Conservation (phyloP, 2,113 vertebrate genomes). For the Elgaria multicarinata region DNA sequence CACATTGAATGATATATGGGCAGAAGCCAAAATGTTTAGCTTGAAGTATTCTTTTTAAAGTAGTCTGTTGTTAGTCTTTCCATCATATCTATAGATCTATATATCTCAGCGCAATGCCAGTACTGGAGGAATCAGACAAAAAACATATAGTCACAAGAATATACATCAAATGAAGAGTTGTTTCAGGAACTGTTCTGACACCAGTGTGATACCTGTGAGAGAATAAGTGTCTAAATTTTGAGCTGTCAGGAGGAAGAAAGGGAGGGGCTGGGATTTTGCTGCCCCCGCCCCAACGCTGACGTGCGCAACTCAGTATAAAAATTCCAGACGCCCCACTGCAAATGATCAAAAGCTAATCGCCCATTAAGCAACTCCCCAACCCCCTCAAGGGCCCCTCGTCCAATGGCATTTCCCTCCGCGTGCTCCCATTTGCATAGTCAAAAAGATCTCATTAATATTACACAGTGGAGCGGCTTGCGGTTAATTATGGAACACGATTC, state of each 20-base stretch:
- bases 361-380: background rate
- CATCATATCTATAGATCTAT: too few species aligned
- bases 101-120: too few species aligned
- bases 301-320: too few species aligned
- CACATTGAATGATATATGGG: too few species aligned
- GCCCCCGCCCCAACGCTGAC: background rate
- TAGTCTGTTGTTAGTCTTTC: too few species aligned
- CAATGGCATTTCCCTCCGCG: background rate
- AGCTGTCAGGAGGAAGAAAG: too few species aligned
- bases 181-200: background rate
- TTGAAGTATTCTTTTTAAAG: too few species aligned
- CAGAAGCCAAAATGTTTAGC: too few species aligned
- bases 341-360: background rate
- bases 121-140: background rate
- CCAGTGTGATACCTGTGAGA: background rate
- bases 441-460: slow-evolving; percentile 32
- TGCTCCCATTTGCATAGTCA: slow-evolving; percentile 10
- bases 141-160: background rate
- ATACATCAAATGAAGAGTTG: background rate
- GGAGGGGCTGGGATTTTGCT: background rate
- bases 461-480: slow-evolving; percentile 2
- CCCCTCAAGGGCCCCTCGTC: background rate
- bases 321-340: background rate
- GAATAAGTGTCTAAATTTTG: background rate
- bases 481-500: slow-evolving; percentile 32